Evolutionary conservation across 2,888 invertebrate genomes (phyloP), one percentile per base, ranked within the genome.

Genomic region (Ophonus ardosiacus): DNA sequence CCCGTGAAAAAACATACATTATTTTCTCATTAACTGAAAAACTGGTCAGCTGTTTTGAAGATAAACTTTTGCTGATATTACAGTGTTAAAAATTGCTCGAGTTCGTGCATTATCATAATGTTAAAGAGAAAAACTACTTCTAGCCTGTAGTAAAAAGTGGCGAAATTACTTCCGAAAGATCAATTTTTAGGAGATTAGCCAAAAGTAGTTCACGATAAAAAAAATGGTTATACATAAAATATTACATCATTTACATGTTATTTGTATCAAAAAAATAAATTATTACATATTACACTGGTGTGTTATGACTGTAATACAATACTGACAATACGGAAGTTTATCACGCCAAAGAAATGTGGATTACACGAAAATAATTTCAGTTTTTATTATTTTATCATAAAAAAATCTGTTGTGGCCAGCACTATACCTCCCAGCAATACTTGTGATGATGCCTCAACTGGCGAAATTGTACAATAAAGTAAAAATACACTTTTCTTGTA

Each of bases 1-100:
- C 8, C 3, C 15, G 43, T 13, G 43, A 68, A 43, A 74, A 74
- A 74, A 43, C 43, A 74, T 15, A 74, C 71, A 74, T 74, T 68
- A 68, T 68, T 68, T 74, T 74, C 71, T 74, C 71, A 74, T 74
- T 74, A 74, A 18, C 17, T 43, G 17, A 4, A 74, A 74, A 74
- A 74, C 18, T 74, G 21, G 18, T 74, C 71, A 43, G 71, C 71
- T 74, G 18, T 74, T 31, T 74, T 15, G 17, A 74, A 18, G 40
- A 43, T 74, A 74, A 74, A 68, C 38, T 68, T 68, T 68, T 74
- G 71, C 43, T 74, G 71, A 74, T 74, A 17, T 8, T 7, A 17
- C 63, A 63, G 68, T 24, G 5, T 15, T 68, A 38, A 68, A 38
- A 68, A 68, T 31, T 68, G 15, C 31, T 68, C 38, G 24, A 68